Conservation (phyloP, 2,888 invertebrate genomes). For the Trissonchulus sp. region DNA sequence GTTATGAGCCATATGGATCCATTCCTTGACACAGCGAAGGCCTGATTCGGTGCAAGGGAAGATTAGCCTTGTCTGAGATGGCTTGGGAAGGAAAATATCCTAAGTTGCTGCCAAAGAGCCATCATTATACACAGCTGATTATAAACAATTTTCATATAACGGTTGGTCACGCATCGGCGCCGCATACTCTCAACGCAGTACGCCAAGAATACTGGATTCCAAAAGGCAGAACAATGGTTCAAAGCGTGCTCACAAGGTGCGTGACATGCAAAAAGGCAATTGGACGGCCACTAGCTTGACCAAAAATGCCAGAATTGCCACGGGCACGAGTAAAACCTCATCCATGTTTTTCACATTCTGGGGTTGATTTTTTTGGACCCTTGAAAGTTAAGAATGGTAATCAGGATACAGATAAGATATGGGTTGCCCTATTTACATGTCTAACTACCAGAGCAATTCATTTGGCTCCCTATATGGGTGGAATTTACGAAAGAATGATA, state of each 20-base stretch:
- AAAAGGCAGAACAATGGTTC: slow-evolving; percentile 18
- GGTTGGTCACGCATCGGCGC: too few species aligned
- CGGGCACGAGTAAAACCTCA: slow-evolving; percentile 24
- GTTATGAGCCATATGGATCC: slow-evolving; percentile 23
- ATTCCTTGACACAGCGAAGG: slow-evolving; percentile 22
- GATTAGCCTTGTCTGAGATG: too few species aligned
- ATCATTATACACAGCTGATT: too few species aligned
- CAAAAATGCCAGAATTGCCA: slow-evolving; percentile 27
- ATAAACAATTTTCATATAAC: too few species aligned
- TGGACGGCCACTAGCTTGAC: slow-evolving; percentile 23
- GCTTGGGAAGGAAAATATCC: too few species aligned
- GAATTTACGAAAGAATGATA: slow-evolving; percentile 54
- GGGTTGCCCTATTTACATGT: slow-evolving; percentile 53
- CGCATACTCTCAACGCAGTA: slow-evolving; percentile 8
- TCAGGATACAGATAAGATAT: slow-evolving; percentile 42
- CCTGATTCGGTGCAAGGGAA: slow-evolving; percentile 25
- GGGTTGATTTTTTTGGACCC: slow-evolving; percentile 53
- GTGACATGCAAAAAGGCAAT: background rate
- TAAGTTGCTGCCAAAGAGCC: too few species aligned
- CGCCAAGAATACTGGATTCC: slow-evolving; percentile 29
- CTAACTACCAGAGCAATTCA: slow-evolving; percentile 52
- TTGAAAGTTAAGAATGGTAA: slow-evolving; percentile 41
- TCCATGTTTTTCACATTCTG: slow-evolving; percentile 40
- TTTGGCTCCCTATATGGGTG: slow-evolving; percentile 55
- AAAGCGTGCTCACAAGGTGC: slow-evolving; percentile 22